Base-by-base conservation (phyloP, 2,797 vertebrate genomes). In the Enteromius thamalakanensis region DNA sequence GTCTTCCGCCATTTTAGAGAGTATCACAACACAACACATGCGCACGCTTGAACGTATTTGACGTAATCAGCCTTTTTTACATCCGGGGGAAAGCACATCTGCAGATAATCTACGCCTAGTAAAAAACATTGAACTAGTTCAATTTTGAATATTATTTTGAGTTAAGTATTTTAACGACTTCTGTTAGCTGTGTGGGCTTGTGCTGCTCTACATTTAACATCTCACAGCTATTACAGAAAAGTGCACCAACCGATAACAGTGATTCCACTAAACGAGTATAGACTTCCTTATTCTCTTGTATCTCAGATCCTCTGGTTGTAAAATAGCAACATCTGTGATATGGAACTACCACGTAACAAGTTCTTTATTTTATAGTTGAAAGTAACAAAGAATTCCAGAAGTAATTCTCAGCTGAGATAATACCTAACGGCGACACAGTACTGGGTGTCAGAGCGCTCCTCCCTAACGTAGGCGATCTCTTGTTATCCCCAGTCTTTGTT, bases 401-500 rank as follows among this genome's bases (percentile, higher is more conserved):
- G 62, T 55, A 42, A 37, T 51, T 67, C 60, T 82, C 62, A 11
- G 23, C 53, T 47, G 37, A 29, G 67, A 60, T 58, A 47, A 80
- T 49, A 67, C 11, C 11, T 40, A 40, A 5, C 29, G 34, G 19
- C 45, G 3, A 72, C 40, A 71, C 68, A 23, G 68, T 34, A 34
- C 11, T 29, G 14, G 21, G 58, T 72, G 47, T 74, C 74, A 67
- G 40, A 83, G 7, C 42, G 67, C 79, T 34, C 67, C 76, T 72
- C 83, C 80, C 42, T 37, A 55, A 62, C 21, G 58, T 45, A 69
- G 68, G 37, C 74, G 55, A 55, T 65, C 17, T 47, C 55, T 71
- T 68, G 21, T 49, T 53, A 51, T 85, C 70, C 42, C 4, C 9
- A 51, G 62, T 69, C 75, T 72, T 87, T 80, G 76, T 77, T 85